phyloP scores from a whole-genome alignment of 2,797 vertebrate genomes.

The Anomalospiza imberbis region DNA sequence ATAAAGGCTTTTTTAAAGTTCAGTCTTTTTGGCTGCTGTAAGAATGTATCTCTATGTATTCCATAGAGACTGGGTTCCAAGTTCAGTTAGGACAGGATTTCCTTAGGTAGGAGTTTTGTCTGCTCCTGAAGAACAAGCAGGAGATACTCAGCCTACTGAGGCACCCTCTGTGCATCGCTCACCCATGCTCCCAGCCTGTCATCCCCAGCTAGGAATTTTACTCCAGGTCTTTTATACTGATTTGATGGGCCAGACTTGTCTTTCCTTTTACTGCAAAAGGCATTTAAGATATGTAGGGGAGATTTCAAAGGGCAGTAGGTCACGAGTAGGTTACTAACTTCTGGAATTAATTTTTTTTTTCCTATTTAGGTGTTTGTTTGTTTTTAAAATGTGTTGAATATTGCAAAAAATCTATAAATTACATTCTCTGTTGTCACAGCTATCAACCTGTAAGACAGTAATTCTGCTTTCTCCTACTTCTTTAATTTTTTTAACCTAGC shows the following conservation, averaged over 20 bases:
- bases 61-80: neutral
- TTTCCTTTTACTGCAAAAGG: neutral
- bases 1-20: neutral
- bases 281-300: neutral
- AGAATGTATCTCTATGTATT: neutral
- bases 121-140: neutral
- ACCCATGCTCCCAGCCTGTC: neutral
- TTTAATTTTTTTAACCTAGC: neutral
- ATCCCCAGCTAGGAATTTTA: neutral
- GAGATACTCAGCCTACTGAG: neutral
- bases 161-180: rapidly evolving
- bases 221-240: neutral
- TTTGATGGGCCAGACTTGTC: neutral
- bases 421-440: neutral
- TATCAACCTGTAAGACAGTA: neutral
- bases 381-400: neutral
- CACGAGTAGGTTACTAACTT: neutral
- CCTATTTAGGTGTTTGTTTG: neutral
- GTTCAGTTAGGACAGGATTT: neutral
- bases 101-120: neutral
- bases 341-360: neutral
- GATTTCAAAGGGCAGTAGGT: neutral
- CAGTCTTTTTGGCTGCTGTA: neutral
- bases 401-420: neutral
- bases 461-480: neutral